A percentile compares a stretch with the other conserved stretches of the same genome.
Evolutionary conservation across 2,888 invertebrate species (phyloP).

Genomic region (Melinopterus prodromus): DNA sequence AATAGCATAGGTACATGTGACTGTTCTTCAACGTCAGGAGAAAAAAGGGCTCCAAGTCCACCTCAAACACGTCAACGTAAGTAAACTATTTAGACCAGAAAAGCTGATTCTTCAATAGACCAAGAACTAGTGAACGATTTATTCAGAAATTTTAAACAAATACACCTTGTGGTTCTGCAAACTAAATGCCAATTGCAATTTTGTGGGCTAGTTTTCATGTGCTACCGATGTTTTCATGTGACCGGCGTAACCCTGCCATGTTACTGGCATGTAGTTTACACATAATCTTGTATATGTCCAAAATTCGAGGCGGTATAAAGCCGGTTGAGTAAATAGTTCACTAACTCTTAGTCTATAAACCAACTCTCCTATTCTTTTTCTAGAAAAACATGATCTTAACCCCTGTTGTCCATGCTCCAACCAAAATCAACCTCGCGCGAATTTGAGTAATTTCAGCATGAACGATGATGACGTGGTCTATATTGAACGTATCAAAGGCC

Average conservation of each 20-base stretch:
- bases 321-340: no score
- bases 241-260: no score
- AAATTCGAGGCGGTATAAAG: no score
- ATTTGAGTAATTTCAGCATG: background rate
- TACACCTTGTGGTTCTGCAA: no score
- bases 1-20: background rate
- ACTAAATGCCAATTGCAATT: no score
- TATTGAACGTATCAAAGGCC: conserved; percentile 10
- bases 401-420: background rate
- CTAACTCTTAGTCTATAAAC: no score
- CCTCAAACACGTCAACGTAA: background rate
- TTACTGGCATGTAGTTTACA: background rate
- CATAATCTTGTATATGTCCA: background rate
- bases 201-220: no score
- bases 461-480: conserved; percentile 4
- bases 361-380: background rate
- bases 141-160: no score
- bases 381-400: background rate
- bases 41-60: background rate
- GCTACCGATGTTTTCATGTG: no score
- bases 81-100: background rate
- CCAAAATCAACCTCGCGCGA: background rate
- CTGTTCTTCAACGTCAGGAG: background rate
- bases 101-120: no score
- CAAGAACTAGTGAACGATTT: no score